Evolutionary conservation across 2,113 vertebrate genomes (phyloP), one percentile per base, ranked within the genome.

Genomic region (Aegithalos caudatus): DNA sequence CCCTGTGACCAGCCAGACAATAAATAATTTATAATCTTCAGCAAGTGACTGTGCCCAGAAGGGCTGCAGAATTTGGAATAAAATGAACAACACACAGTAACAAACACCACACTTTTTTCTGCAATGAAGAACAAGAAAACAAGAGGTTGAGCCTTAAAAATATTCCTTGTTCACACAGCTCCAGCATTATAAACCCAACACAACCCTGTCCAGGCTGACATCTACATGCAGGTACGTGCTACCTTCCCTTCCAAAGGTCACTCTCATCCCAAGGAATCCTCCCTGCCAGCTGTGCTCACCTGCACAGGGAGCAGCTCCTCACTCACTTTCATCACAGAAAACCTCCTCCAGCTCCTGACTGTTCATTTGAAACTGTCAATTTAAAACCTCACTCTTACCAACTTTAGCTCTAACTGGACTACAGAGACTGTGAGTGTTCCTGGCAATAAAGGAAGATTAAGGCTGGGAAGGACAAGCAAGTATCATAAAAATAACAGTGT

Each of bases 391-490:
- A 51, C 66, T 47, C 84, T 76, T 28, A 81, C 38, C 78, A 96
- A 81, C 82, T 92, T 88, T 8, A 80, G 79, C 72, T 74, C 66
- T 95, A 86, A 90, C 80, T 74, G 64, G 78, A 86, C 92, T 91
- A 81, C 57, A 88, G 92, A 93, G 91, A 65, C 57, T 13, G 40
- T 6, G 80, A 89, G 80, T 15, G 27, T 84, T 92, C 66, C 72
- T 78, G 69, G 80, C 79, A 91, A 95, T 72, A 87, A 86, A 70
- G 45, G 82, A 78, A 96, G 85, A 96, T 94, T 62, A 92, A 80
- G 70, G 66, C 51, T 77, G 85, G 66, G 82, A 93, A 94, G 93
- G 92, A 96, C 72, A 80, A 95, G 91, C 70, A 87, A 89, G 85
- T 61, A 80, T n/a, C 69, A 72, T 89, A 90, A 94, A 92, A 92